These are phyloP conservation scores for Sinella curviseta DNA, from an alignment of 1,140 invertebrate genomes.

Conservation along the genomic window DNA sequence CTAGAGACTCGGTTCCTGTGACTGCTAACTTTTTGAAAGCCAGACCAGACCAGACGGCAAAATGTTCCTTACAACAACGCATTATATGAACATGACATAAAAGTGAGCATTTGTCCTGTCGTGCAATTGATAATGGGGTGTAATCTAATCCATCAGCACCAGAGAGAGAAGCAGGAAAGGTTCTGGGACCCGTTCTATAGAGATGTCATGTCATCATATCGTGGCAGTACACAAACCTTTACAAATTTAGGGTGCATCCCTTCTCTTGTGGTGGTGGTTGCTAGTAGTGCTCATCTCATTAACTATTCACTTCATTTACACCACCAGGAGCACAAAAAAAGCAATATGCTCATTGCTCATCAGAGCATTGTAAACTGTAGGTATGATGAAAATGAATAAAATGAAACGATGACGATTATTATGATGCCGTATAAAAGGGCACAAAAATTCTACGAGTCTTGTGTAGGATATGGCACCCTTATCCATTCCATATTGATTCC, in stretches of 20 bases:
- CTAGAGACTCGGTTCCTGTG: too few relatives aligned
- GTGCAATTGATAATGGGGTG: neutral
- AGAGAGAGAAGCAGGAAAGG: neutral
- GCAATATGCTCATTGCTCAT: too few relatives aligned
- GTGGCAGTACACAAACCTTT: neutral
- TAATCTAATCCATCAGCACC: conserved; percentile 27
- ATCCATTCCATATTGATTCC: neutral
- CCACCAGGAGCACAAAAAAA: too few relatives aligned
- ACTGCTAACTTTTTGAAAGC: too few relatives aligned
- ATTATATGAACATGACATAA: neutral
- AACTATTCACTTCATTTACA: too few relatives aligned
- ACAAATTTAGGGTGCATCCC: neutral
- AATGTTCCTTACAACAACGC: neutral
- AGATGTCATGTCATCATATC: neutral
- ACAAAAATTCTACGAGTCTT: too few relatives aligned
- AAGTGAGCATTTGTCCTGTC: conserved; percentile 21
- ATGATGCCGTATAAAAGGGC: too few relatives aligned
- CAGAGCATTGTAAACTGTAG: too few relatives aligned
- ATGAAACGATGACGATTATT: too few relatives aligned
- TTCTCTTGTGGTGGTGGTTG: neutral
- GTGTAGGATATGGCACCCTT: conserved; percentile 23
- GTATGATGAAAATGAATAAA: too few relatives aligned
- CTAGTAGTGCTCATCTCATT: too few relatives aligned
- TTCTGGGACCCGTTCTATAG: neutral
- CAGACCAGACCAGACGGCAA: too few relatives aligned